Evolutionary conservation across 2,888 invertebrate genomes (phyloP), one percentile per base, ranked within the genome.

Genomic region (Tridacna gigas): DNA sequence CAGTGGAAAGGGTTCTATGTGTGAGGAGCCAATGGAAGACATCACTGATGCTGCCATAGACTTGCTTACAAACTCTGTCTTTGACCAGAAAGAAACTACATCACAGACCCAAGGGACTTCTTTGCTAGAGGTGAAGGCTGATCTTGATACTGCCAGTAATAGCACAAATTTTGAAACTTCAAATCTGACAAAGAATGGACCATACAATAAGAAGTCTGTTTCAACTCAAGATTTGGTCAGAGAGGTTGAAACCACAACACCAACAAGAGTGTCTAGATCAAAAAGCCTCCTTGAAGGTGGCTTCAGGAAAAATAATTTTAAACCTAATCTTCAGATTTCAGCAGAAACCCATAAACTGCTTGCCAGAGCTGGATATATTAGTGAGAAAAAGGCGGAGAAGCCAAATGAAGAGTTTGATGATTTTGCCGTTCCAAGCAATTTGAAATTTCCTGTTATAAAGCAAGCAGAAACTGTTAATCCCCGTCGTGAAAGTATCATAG

Each of bases 321-420:
- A 91, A 76, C 93, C 93, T 18, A 91, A 93, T 69, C 79, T 93
- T 25, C 91, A 91, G 76, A 91, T 93, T 37, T 91, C 91, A 3
- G 85, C 89, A 48, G 92, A 93, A 60, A 93, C 93, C 12, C 92
- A 92, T 67, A 92, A 91, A 45, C 77, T 93, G 22, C 79, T 93
- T 63, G 89, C 92, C 11, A 88, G 93, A 75, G 93, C 92, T 66
- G 93, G 93, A 7, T 92, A 91, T 80, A 83, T 92, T 61, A 83
- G 87, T 25, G 82, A 91, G 73, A 77, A 80, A 73, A 82, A 82
- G 47, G 66, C 60, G 11, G 84, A 83, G 13, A 71, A 66, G 22
- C 51, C 74, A 0, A 74, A 82, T 26, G 69, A 69, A 45, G 69
- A 77, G 13, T 82, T 84, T 74, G 89, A 88, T 83, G 88, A 88